Evolutionary conservation across 2,888 invertebrate genomes (phyloP).

Genomic region (Cinara cedri): DNA sequence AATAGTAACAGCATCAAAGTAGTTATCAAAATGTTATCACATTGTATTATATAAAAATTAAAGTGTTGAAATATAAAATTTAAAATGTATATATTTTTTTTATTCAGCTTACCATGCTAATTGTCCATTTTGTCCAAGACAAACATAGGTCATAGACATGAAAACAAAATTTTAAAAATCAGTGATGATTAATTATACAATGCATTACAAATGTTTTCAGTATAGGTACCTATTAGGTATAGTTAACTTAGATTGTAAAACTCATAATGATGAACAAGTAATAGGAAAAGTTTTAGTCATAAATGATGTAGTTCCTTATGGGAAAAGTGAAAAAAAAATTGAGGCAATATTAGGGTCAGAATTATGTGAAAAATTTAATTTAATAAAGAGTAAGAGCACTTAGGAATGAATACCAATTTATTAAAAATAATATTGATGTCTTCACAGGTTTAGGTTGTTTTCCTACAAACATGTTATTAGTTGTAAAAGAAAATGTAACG

Average conservation of each 20-base stretch:
- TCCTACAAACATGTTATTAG: conserved; percentile 12
- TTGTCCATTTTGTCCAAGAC: too few relatives aligned
- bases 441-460: conserved; percentile 14
- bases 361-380: conserved; percentile 16
- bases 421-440: conserved; percentile 17
- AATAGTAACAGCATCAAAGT: too few relatives aligned
- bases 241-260: background rate
- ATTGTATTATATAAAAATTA: too few relatives aligned
- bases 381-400: conserved; percentile 8
- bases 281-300: conserved; percentile 16
- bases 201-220: too few relatives aligned
- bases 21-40: too few relatives aligned
- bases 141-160: too few relatives aligned
- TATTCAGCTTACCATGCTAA: too few relatives aligned
- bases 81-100: too few relatives aligned
- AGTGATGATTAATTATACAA: too few relatives aligned
- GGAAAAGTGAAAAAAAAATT: conserved; percentile 11
- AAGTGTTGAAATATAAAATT: too few relatives aligned
- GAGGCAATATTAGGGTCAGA: conserved; percentile 20
- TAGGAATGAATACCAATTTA: conserved; percentile 6
- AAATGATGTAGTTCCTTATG: background rate
- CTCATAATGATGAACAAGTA: background rate
- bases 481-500: conserved; percentile 25
- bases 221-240: conserved; percentile 28
- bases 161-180: too few relatives aligned